phyloP scores from a whole-genome alignment of 2,113 vertebrate genomes.

The Myotis yumanensis region DNA sequence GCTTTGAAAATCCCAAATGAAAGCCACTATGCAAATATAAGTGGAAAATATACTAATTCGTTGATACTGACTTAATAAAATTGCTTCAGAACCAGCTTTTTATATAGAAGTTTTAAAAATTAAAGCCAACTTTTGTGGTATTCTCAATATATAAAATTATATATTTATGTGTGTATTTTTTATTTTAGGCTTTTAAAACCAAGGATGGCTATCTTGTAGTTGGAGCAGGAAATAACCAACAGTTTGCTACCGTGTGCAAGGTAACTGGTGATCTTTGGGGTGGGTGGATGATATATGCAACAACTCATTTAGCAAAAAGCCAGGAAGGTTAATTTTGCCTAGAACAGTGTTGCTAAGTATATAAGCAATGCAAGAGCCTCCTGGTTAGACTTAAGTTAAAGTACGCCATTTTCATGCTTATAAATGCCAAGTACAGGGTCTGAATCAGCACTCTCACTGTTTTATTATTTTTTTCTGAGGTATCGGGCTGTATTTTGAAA shows the following conservation, averaged over 20 bases:
- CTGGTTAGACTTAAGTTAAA: background rate
- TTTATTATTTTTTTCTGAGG: background rate
- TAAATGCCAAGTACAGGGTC: background rate
- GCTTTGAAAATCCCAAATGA: constrained; percentile 22
- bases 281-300: background rate
- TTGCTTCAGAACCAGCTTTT: background rate
- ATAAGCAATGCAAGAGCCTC: background rate
- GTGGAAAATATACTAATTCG: background rate
- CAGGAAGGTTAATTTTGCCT: background rate
- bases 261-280: constrained; percentile 80
- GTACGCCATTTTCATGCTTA: background rate
- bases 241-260: constrained; percentile 92
- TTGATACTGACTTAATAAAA: background rate
- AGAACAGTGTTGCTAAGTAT: background rate
- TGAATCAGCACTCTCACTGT: background rate
- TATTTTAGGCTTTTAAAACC: constrained; percentile 92
- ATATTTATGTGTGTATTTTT: constrained; percentile 45
- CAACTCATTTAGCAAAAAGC: background rate
- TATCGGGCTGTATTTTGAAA: background rate
- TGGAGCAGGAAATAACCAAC: constrained; percentile 92
- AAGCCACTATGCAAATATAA: background rate
- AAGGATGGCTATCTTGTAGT: constrained; percentile 92
- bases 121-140: background rate
- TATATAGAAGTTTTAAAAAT: background rate
- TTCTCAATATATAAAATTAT: background rate